Evolutionary conservation across 2,113 vertebrate species (phyloP).

Genomic region (western clawed frog (Xenopus tropicalis)): DNA sequence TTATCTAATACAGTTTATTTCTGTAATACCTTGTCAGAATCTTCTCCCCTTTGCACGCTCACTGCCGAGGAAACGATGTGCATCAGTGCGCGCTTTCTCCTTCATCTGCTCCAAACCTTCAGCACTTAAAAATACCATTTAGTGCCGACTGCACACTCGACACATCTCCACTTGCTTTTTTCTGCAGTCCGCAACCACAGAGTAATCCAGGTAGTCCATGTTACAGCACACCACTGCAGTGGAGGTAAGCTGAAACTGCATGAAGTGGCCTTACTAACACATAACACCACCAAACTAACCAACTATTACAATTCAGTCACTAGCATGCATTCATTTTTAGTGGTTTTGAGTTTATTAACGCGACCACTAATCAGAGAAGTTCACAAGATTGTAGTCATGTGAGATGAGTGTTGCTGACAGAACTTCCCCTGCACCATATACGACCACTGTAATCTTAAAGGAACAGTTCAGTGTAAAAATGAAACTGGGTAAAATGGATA

Average conservation of each 20-base stretch:
- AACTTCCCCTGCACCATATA: too few species aligned
- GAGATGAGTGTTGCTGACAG: too few species aligned
- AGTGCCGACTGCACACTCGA: constrained; percentile 76
- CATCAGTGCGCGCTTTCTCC: constrained; percentile 83
- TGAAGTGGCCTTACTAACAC: constrained; percentile 42
- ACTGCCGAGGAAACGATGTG: constrained; percentile 87
- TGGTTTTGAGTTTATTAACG: too few species aligned
- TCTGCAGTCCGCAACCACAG: constrained; percentile 64
- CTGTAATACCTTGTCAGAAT: constrained; percentile 78
- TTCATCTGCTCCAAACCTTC: constrained; percentile 68
- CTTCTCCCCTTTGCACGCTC: constrained; percentile 80
- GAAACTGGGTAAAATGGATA: too few species aligned
- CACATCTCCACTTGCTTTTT: constrained; percentile 77
- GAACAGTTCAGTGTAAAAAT: too few species aligned
- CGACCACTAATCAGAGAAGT: too few species aligned
- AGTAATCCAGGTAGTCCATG: constrained; percentile 71
- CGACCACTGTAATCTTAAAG: too few species aligned
- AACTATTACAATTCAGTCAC: background rate
- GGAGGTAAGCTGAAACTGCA: constrained; percentile 82
- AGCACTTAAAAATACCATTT: constrained; percentile 68
- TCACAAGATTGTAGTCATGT: too few species aligned
- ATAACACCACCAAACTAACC: background rate
- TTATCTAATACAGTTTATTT: constrained; percentile 55
- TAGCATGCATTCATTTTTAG: too few species aligned
- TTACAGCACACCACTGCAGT: constrained; percentile 76